Base-by-base conservation (phyloP, 2,888 invertebrate species). In the Neocrepidodera transversa region DNA sequence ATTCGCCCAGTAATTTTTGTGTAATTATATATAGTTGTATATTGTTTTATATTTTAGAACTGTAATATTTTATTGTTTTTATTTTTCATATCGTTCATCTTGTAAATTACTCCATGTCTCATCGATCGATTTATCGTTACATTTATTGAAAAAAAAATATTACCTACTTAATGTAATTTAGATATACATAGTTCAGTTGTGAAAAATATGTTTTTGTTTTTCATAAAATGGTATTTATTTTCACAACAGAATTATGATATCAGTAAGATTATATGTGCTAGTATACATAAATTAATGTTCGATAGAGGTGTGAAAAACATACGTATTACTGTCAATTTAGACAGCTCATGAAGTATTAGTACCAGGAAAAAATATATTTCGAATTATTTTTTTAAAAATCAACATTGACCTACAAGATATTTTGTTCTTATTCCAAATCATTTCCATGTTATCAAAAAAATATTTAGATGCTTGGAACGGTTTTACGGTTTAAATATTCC, bases 11-110 rank as follows among this genome's bases (percentile, higher is more conserved):
- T 73, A 67, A 60, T 65, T 71, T 73, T 70, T 71, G 69, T 74
- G 71, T 76, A 75, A 75, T 74, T 76, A 75, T 74, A 67, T 68
- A 68, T 70, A 68, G 59, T 66, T 67, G 65, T 67, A 66, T 66
- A 68, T 68, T 70, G 63, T 69, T 69, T 68, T 68, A 68, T 66
- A 66, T 64, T 61, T 47, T 65, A 65, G 65, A 59, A 50, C 14
- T 63, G 60, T 65, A 65, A 60, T 63, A 60, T 63, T 62, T 64
- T 62, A 64, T 60, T 58, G 60, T 59, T 62, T 62, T 62, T n/a
- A n/a, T 32, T 62, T 28, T 16, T 47, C 56, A 56, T 60, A 59
- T 64, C 40, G 38, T 60, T 57, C 62, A 61, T 57, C 48, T 59
- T 65, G 64, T 65, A 65, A 60, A 65, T 62, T 62, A 52, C 32